Conservation (phyloP, 2,113 vertebrate species). For the Colinus virginianus region DNA sequence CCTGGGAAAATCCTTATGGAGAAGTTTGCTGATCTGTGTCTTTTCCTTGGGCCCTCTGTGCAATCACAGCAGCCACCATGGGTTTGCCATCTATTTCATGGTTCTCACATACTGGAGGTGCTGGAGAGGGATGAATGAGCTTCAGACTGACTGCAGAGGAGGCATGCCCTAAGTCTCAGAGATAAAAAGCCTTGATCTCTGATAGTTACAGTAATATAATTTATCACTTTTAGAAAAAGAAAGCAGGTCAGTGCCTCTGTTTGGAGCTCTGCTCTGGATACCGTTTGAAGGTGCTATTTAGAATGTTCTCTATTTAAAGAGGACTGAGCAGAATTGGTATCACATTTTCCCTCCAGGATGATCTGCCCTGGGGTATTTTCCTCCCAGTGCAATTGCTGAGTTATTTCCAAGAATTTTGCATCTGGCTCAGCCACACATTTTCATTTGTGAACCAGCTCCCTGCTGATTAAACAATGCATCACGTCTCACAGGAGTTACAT, state of each 20-base stretch:
- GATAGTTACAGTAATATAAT: background rate
- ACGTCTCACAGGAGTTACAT: background rate
- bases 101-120: background rate
- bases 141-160: background rate
- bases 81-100: background rate
- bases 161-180: background rate
- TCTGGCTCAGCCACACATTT: background rate
- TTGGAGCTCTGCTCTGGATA: background rate
- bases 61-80: background rate
- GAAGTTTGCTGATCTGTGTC: background rate
- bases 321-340: background rate
- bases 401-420: slow-evolving; percentile 1
- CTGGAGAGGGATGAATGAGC: background rate
- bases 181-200: background rate
- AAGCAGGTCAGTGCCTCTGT: background rate
- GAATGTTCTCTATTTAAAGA: background rate
- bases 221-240: background rate
- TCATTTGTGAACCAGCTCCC: background rate
- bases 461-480: background rate
- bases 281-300: background rate
- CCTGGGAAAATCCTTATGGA: background rate
- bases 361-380: background rate
- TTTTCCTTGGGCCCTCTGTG: background rate
- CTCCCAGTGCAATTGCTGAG: background rate
- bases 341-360: background rate